A percentile compares a stretch with the other conserved stretches of the same genome.
phyloP scores from a whole-genome alignment of 2,797 vertebrate genomes.

The Chromis chromis region DNA sequence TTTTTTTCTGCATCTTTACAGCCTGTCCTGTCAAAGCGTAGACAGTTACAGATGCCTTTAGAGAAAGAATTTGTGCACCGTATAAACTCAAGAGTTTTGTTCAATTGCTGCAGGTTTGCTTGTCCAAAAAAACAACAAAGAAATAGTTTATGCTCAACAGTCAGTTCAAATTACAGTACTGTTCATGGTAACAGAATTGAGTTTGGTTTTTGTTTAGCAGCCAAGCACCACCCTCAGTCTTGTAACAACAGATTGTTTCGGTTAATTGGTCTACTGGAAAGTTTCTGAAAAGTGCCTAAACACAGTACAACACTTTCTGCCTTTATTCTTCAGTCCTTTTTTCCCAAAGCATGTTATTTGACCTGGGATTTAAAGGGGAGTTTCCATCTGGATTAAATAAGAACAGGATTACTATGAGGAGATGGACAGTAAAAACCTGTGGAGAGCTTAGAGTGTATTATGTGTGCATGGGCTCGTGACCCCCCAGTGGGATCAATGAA shows the following conservation, averaged over 20 bases:
- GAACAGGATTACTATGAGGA: conserved; percentile 47
- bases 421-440: conserved; percentile 36
- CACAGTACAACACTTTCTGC: background rate
- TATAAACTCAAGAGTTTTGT: conserved; percentile 7
- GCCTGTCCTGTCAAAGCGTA: conserved; percentile 29
- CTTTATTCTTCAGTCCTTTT: background rate
- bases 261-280: conserved; percentile 1
- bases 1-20: conserved; percentile 36
- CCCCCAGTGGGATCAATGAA: conserved; percentile 25
- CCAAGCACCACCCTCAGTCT: background rate
- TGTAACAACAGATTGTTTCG: background rate
- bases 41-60: conserved; percentile 27
- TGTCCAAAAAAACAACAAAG: background rate
- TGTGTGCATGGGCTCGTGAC: background rate
- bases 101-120: background rate
- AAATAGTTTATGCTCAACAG: no score
- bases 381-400: conserved; percentile 49
- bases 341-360: conserved; percentile 10
- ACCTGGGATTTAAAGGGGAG: conserved; percentile 44
- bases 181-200: background rate
- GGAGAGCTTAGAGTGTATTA: conserved; percentile 10
- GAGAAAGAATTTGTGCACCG: background rate
- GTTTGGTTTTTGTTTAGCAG: background rate
- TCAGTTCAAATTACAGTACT: background rate
- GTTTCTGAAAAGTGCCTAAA: background rate